Evolutionary conservation across 1,140 invertebrate genomes (phyloP).

Genomic region (Hormaphis cornu): DNA sequence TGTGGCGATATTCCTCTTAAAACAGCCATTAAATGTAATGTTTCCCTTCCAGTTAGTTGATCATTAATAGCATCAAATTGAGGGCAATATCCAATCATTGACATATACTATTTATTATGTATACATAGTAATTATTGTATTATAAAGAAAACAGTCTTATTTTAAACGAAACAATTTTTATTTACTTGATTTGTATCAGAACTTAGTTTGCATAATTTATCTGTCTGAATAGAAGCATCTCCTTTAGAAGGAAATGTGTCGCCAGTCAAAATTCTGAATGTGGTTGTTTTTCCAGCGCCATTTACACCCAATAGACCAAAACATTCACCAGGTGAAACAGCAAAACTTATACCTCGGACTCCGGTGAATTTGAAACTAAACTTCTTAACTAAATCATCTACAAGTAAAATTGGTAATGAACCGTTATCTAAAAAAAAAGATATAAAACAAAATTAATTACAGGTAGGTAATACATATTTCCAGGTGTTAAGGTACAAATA

Average conservation of each 20-base stretch:
- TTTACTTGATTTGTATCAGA: not conserved
- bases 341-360: conserved; percentile 62
- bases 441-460: not conserved
- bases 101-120: conserved; percentile 43
- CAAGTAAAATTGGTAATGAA: conserved; percentile 31
- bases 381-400: conserved; percentile 36
- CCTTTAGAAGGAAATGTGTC: conserved; percentile 34
- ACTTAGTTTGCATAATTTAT: conserved; percentile 7
- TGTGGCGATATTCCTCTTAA: conserved; percentile 57
- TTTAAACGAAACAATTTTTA: not conserved
- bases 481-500: not conserved
- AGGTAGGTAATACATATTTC: not conserved
- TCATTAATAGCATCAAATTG: conserved; percentile 75
- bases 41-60: conserved; percentile 69
- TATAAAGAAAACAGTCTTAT: not conserved
- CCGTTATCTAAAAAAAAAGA: not conserved
- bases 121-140: not conserved
- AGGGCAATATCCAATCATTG: conserved; percentile 66
- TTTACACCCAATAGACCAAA: conserved; percentile 85
- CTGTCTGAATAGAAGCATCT: conserved; percentile 31
- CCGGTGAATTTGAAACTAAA: conserved; percentile 43
- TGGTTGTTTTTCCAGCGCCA: conserved; percentile 76
- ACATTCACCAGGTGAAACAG: conserved; percentile 63
- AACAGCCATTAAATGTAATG: conserved; percentile 61
- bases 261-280: conserved; percentile 84